Evolutionary conservation across 2,888 invertebrate species (phyloP), one percentile per base, ranked within the genome.

Genomic region (Pimpla rufipes): DNA sequence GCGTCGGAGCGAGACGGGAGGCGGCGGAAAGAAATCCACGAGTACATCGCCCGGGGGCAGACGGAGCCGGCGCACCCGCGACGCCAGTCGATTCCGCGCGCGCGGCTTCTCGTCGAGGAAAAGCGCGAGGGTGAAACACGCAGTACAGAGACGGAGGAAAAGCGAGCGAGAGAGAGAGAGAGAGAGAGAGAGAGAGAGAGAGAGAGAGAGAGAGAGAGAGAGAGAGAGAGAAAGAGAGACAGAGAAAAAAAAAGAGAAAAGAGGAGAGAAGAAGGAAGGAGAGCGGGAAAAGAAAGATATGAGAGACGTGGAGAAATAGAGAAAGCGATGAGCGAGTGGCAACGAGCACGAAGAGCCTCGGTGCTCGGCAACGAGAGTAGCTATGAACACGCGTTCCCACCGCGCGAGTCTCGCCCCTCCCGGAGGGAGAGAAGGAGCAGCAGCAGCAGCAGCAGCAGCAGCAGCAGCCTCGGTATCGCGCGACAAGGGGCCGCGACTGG

Each of bases 311-410:
- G 62, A 66, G 42, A 64, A 40, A 66, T 66, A 42, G 75, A 66
- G 37, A 75, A 66, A 64, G 64, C 64, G 62, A 75, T 66, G 75
- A 75, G 75, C 64, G 75, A 75, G 64, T 75, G 23, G 64, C 52
- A 66, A 40, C 75, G 37, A 55, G 64, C 64, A 66, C 66, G 75
- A 64, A 75, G 64, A 64, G 55, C 29, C 59, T 59, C 62, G 18
- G 8, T 16, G 6, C 37, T 16, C 37, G 16, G 3, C 29, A 29
- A 29, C 29, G 37, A 62, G 62, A 45, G 45, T 75, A 62, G 64
- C 74, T 13, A 29, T 42, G 42, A 66, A 66, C 64, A 70, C 70
- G 62, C 55, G 71, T 79, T 79, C 16, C 21, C 55, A 23, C 37
- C 55, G 70, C 23, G 21, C 50, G 29, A 68, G n/a, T 18, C 50